Percentiles rank a stretch among this genome's conserved stretches.
Conservation (phyloP, 2,113 vertebrate species). For the Paratilapia polleni region DNA sequence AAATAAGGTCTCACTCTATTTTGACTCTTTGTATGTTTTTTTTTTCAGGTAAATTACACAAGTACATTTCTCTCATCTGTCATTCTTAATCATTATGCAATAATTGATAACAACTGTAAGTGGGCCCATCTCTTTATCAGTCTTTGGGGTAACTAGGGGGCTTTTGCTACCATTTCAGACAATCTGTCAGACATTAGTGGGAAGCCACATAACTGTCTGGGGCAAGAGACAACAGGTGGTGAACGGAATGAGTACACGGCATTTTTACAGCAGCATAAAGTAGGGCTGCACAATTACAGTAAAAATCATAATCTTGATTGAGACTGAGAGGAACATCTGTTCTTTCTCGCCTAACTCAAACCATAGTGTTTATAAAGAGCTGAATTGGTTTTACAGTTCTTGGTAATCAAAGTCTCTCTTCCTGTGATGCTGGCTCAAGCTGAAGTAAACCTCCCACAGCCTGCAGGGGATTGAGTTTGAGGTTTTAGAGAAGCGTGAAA, state of each 20-base stretch:
- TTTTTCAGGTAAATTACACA: not conserved
- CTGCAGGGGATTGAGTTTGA: not conserved
- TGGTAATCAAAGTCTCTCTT: not conserved
- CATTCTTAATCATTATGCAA: not conserved
- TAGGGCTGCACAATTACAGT: not conserved
- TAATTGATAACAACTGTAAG: not conserved
- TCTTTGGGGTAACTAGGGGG: not conserved
- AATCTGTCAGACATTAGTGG: not conserved
- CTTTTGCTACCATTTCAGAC: not conserved
- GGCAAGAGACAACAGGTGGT: not conserved
- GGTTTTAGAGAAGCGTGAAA: not conserved
- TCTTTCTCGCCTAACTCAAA: not conserved
- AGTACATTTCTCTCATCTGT: not conserved
- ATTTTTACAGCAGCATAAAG: not conserved
- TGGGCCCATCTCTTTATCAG: not conserved
- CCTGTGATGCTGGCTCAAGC: not conserved
- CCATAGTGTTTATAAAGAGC: not conserved
- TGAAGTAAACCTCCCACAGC: not conserved
- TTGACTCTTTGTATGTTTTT: slow-evolving; percentile 7
- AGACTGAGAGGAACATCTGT: not conserved
- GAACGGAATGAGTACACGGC: not conserved
- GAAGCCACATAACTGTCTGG: not conserved
- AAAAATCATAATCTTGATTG: not conserved
- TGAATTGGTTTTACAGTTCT: not conserved
- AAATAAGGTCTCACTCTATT: not conserved